Evolutionary conservation across 2,797 vertebrate genomes (phyloP).

Genomic region (Tenualosa thibaudeaui): DNA sequence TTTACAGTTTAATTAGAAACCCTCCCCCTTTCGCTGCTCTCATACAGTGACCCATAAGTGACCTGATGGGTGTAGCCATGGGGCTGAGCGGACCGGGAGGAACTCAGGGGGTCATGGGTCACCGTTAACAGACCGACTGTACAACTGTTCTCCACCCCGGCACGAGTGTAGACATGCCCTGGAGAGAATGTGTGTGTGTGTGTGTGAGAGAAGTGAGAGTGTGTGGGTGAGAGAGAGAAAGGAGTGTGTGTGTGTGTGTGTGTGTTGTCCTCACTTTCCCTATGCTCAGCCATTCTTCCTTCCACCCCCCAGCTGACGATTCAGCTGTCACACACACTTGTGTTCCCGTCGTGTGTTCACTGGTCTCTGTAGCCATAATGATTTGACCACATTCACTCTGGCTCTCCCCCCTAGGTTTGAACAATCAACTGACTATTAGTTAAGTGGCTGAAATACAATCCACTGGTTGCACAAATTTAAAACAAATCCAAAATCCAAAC

Average conservation of each 20-base stretch:
- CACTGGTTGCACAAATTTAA: background rate
- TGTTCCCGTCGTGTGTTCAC: slow-evolving; percentile 64
- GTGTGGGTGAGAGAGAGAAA: background rate
- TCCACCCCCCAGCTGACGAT: slow-evolving; percentile 64
- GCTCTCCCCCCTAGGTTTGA: background rate
- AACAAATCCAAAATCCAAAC: background rate
- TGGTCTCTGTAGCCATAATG: slow-evolving; percentile 61
- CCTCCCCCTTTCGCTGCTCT: background rate
- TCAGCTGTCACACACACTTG: slow-evolving; percentile 76
- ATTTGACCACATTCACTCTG: slow-evolving; percentile 49
- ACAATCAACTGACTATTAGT: background rate
- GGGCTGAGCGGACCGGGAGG: background rate
- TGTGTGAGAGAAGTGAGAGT: background rate
- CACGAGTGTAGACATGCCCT: slow-evolving; percentile 1
- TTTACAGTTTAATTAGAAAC: background rate
- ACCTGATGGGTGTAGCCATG: slow-evolving; percentile 1
- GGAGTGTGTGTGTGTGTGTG: slow-evolving; percentile 31
- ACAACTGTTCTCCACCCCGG: slow-evolving; percentile 1
- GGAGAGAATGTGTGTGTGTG: background rate
- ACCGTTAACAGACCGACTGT: background rate
- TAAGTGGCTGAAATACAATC: slow-evolving; percentile 12
- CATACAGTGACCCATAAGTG: background rate
- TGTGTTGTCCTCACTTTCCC: slow-evolving; percentile 66
- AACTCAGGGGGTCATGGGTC: background rate
- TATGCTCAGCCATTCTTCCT: slow-evolving; percentile 69